These are phyloP conservation scores for Apodemus agrarius DNA, from an alignment of 2,797 vertebrate genomes.

Conservation along the genomic window DNA sequence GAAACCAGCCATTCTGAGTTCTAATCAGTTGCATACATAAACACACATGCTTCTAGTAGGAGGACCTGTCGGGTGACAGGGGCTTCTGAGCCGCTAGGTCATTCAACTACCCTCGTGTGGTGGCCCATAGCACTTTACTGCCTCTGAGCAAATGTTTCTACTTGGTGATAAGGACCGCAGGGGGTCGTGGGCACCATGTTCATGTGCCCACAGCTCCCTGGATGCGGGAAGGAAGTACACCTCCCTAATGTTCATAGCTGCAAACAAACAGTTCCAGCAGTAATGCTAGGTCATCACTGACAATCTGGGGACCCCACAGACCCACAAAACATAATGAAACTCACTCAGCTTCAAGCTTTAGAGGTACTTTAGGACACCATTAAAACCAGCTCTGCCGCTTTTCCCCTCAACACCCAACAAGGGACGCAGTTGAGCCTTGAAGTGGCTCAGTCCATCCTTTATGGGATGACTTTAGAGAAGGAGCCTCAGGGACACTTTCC, in stretches of 20 bases:
- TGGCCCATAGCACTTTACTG: not conserved
- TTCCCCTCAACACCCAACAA: accelerated
- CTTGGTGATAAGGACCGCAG: not conserved
- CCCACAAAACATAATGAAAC: constrained; percentile 11
- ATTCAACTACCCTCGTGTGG: not conserved
- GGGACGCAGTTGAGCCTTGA: accelerated
- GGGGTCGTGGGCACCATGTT: not conserved
- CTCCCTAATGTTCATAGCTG: not conserved
- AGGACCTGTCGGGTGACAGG: not conserved
- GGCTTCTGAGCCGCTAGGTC: not conserved
- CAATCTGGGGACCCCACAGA: not conserved
- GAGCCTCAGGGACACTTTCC: not conserved
- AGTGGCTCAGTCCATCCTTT: not conserved
- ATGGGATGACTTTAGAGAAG: not conserved
- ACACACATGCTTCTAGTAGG: not conserved
- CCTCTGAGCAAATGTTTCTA: not conserved
- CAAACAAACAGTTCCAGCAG: not conserved
- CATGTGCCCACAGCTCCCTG: not conserved
- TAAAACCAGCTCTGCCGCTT: not conserved
- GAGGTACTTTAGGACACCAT: not conserved
- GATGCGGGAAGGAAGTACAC: not conserved
- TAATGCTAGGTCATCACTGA: accelerated
- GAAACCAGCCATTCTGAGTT: not conserved
- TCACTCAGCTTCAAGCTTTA: not conserved
- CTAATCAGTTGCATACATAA: not conserved